Percentiles rank a stretch among this genome's conserved stretches.
Conservation (phyloP, 2,113 vertebrate genomes). For the Furnarius figulus region DNA sequence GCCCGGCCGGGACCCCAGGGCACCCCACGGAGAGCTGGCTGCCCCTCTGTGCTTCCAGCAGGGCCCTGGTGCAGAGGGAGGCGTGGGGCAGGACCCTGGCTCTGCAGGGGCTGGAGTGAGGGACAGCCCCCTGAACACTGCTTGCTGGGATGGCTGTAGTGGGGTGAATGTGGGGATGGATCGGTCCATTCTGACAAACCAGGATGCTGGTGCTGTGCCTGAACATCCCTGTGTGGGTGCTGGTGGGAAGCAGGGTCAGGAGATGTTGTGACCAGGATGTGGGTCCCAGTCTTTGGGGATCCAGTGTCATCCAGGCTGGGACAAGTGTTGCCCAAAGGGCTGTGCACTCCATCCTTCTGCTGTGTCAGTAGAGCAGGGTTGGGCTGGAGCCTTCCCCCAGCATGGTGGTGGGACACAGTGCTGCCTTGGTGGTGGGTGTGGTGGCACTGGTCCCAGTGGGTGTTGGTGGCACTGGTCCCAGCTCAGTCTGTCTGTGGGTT, state of each 20-base stretch:
- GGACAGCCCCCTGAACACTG: neutral
- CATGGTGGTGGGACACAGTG: neutral
- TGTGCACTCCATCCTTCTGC: rapidly evolving
- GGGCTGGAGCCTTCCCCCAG: neutral
- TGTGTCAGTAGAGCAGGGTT: neutral
- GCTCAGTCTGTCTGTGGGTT: neutral
- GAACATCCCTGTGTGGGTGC: neutral
- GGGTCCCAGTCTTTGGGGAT: neutral
- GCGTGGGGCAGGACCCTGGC: neutral
- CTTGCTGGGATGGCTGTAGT: neutral
- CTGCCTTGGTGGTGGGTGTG: neutral
- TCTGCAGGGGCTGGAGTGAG: neutral
- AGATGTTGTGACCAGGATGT: neutral
- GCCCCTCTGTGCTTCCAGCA: neutral
- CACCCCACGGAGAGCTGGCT: neutral
- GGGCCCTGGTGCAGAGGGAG: neutral
- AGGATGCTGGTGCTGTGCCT: neutral
- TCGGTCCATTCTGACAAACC: rapidly evolving
- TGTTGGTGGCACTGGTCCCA: neutral
- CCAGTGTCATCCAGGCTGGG: neutral
- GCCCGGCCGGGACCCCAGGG: neutral
- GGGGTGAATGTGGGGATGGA: neutral
- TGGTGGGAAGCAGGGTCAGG: neutral
- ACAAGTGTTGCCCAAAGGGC: neutral
- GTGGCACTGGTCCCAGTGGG: neutral